Evolutionary conservation across 2,113 vertebrate genomes (phyloP), one percentile per base, ranked within the genome.

Genomic region (Mixornis gularis): DNA sequence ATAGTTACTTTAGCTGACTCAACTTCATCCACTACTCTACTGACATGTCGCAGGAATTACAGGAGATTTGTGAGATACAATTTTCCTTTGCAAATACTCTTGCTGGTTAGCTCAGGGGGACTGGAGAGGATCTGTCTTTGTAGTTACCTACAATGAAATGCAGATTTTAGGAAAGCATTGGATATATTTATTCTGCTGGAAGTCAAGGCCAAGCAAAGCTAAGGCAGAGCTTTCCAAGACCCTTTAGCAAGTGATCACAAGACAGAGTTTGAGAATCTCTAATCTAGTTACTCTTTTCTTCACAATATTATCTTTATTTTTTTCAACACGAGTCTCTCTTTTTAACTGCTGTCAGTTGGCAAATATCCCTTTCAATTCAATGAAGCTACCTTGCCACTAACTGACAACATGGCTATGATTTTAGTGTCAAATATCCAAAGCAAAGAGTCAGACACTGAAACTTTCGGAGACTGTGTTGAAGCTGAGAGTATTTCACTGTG

Each of bases 1-100:
- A 79, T 95, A 93, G 80, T 93, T 91, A 85, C 91, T 93, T 93
- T 79, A 85, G 22, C 74, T 79, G 85, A 59, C 81, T 92, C 81
- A 79, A 76, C 74, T 93, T 87, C 68, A 87, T 94, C 71, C 51
- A 36, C 66, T 87, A 55, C 66, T 91, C 55, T 87, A 77, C 70
- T 70, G 85, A 78, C 62, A 71, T 68, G 41, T 81, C 5, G 2
- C 79, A 94, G 56, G 71, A 94, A 88, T 90, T 93, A 90, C 0
- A 88, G 60, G 36, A 68, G 85, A 88, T 84, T 41, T 53, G 43
- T 70, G 71, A 88, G 40, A 91, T 25, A 52, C 55, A 70, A 63
- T 83, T 94, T 91, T 89, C 81, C 64, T 73, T 91, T 85, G 81
- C 66, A 93, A 91, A 87, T 63, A 38, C 16, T 87, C 38, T 34